phyloP scores from a whole-genome alignment of 2,797 vertebrate genomes.

The Pterois miles region DNA sequence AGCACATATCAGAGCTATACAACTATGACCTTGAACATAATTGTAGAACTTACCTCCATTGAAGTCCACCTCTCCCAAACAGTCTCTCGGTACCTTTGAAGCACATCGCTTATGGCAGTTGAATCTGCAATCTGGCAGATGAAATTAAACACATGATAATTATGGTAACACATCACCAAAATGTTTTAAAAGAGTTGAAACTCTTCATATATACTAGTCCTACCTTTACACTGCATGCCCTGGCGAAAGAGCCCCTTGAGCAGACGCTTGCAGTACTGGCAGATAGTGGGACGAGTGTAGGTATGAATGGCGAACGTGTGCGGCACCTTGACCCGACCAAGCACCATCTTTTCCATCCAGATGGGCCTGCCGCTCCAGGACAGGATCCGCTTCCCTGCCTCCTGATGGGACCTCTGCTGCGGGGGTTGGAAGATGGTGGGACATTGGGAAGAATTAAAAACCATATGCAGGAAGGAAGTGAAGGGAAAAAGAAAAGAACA shows the following conservation, averaged over 20 bases:
- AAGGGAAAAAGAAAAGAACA: constrained; percentile 7
- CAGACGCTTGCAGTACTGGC: constrained; percentile 96
- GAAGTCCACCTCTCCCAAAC: constrained; percentile 95
- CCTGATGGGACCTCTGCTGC: constrained; percentile 90
- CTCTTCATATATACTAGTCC: neutral
- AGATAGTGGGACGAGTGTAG: constrained; percentile 96
- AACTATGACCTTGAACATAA: neutral
- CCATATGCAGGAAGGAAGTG: constrained; percentile 26
- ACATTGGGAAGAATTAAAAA: constrained; percentile 43
- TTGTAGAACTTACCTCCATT: constrained; percentile 88
- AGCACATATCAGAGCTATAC: neutral
- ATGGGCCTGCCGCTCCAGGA: constrained; percentile 98
- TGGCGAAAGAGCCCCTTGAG: constrained; percentile 97
- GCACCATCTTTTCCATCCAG: constrained; percentile 99
- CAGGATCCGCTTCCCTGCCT: constrained; percentile 95
- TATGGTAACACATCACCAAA: neutral
- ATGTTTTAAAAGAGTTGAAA: neutral
- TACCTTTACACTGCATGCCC: constrained; percentile 99
- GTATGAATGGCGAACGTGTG: constrained; percentile 98
- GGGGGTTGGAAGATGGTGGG: constrained; percentile 12
- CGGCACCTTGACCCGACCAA: constrained; percentile 95
- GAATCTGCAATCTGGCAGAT: constrained; percentile 92
- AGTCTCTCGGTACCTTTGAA: constrained; percentile 97
- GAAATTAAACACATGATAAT: neutral
- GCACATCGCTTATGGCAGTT: constrained; percentile 98